Percentiles rank a stretch among this genome's conserved stretches.
These are phyloP conservation scores for Nymphicus hollandicus DNA, from an alignment of 2,113 vertebrate species.

Conservation along the genomic window DNA sequence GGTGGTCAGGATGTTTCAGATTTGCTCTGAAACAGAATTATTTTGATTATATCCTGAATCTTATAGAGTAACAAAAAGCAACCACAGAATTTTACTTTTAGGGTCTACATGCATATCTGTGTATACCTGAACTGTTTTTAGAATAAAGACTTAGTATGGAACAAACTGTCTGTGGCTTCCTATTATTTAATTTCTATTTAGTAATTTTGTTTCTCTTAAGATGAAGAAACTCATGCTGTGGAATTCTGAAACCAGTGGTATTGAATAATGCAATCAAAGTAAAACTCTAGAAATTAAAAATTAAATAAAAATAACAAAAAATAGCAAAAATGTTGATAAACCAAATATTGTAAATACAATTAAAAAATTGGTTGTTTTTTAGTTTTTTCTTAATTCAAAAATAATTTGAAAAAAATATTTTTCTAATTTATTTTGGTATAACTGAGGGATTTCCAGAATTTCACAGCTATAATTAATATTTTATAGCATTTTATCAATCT, in stretches of 20 bases:
- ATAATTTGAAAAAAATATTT: background rate
- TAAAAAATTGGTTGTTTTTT: background rate
- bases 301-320: background rate
- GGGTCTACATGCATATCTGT: background rate
- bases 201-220: background rate
- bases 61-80: background rate
- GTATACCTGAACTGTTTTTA: background rate
- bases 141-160: background rate
- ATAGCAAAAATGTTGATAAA: background rate
- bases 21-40: background rate
- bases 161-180: background rate
- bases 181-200: background rate
- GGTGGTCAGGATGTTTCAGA: background rate
- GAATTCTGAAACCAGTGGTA: background rate
- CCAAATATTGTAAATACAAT: background rate
- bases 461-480: background rate
- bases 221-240: background rate
- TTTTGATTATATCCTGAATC: background rate
- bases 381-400: background rate
- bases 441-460: background rate
- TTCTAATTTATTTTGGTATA: background rate
- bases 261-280: background rate
- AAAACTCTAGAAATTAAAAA: background rate
- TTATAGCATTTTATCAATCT: background rate
- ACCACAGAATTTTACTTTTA: background rate